phyloP scores from a whole-genome alignment of 37 sponge, comb jelly and placozoan species.

The Cladorhizidae sp. region DNA sequence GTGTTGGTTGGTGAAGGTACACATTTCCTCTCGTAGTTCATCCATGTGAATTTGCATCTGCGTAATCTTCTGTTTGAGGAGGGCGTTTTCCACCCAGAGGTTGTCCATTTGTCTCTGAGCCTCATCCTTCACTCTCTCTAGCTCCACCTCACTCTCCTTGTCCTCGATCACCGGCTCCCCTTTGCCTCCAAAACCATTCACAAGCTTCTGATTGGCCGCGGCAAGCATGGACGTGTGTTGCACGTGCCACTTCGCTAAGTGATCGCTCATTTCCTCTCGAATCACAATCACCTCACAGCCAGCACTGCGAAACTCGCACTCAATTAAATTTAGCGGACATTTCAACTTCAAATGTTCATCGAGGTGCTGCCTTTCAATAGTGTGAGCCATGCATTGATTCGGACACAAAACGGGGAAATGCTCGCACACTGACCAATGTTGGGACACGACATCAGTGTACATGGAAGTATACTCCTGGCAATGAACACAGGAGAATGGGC shows the following conservation, averaged over 20 bases:
- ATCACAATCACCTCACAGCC: conserved; percentile 23
- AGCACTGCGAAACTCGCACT: conserved; percentile 28
- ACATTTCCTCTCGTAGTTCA: background rate
- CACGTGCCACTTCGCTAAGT: conserved; percentile 5
- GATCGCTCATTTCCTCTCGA: conserved; percentile 28
- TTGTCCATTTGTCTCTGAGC: background rate
- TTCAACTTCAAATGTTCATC: conserved; percentile 20
- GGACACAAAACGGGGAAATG: conserved; percentile 30
- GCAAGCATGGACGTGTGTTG: conserved; percentile 26
- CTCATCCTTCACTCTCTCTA: background rate
- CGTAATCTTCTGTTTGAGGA: conserved; percentile 9
- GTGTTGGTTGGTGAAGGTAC: no score
- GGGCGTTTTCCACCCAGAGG: conserved; percentile 12
- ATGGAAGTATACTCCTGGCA: conserved; percentile 41
- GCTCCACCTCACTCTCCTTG: background rate
- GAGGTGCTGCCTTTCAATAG: conserved; percentile 33
- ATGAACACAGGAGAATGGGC: conserved; percentile 47
- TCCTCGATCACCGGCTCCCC: background rate
- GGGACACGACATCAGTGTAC: conserved; percentile 23
- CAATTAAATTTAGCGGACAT: conserved; percentile 19
- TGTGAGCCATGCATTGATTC: conserved; percentile 16
- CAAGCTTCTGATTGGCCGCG: conserved; percentile 15
- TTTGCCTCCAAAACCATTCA: conserved; percentile 9
- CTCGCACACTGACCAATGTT: conserved; percentile 29
- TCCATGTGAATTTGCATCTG: background rate